These are phyloP conservation scores for Homarus gammarus DNA, from an alignment of 2,888 invertebrate species.

Conservation along the genomic window DNA sequence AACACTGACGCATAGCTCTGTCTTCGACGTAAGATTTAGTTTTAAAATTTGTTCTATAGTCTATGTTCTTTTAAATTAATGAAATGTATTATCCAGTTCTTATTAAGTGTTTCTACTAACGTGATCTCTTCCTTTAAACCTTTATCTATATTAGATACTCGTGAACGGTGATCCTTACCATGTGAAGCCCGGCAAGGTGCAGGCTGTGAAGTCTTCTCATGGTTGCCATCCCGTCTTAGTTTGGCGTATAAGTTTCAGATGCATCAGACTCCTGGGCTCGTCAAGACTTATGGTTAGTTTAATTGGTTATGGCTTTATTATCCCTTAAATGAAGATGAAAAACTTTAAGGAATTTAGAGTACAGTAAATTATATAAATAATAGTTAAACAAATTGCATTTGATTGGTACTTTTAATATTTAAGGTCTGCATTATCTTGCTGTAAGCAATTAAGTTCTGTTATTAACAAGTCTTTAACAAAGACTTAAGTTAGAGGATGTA, in stretches of 20 bases:
- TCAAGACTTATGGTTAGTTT: conserved; percentile 12
- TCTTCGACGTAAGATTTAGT: conserved; percentile 22
- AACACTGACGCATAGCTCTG: not conserved
- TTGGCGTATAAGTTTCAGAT: conserved; percentile 1
- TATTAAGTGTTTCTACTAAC: not conserved
- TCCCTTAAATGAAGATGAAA: not conserved
- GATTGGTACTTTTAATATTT: too few species aligned
- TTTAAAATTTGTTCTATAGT: too few species aligned
- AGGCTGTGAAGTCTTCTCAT: not conserved
- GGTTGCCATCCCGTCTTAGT: conserved; percentile 18
- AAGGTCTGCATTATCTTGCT: too few species aligned
- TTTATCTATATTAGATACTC: too few species aligned
- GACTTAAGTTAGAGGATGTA: too few species aligned
- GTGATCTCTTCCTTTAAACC: not conserved
- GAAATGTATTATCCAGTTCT: not conserved
- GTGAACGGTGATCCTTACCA: conserved; percentile 17
- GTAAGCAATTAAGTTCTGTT: too few species aligned
- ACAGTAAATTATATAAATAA: not conserved
- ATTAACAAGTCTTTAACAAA: too few species aligned
- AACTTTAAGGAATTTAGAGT: not conserved
- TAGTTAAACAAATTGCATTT: too few species aligned
- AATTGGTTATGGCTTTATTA: too few species aligned
- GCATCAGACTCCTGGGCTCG: conserved; percentile 22
- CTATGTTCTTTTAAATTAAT: too few species aligned
- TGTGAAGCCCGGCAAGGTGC: not conserved